Evolutionary conservation across 2,797 vertebrate species (phyloP), one percentile per base, ranked within the genome.

Genomic region (Muraenolepis orangiensis): DNA sequence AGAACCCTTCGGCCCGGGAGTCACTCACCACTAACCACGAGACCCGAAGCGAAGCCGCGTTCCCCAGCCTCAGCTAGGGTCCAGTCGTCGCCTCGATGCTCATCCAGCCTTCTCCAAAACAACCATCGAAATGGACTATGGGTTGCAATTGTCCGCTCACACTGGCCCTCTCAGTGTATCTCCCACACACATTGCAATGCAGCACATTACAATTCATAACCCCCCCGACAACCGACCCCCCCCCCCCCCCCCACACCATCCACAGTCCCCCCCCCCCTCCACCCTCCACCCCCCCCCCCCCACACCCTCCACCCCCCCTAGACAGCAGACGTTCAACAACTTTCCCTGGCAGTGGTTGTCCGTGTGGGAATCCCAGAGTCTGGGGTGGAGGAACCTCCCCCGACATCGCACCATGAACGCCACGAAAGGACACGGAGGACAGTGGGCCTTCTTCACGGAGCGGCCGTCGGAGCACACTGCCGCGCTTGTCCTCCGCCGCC

Each of bases 191-290:
- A 81, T 71, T 88, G 92, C 82, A 87, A 90, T 89, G 84, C 71
- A 74, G 76, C 88, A 93, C 88, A 93, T 94, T 89, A 90, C 90
- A 92, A 93, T 93, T 91, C 88, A 93, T 26, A 26, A 8, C 91
- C 75, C 51, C 85, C 76, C 85, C 86, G n/a, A n/a, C n/a, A n/a
- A n/a, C n/a, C n/a, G n/a, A n/a, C 86, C 84, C 83, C 87, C 84
- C 84, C 87, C 91, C 74, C 46, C 85, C 76, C 85, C 86, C 86
- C 84, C 82, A 88, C 85, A n/a, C 84, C 87, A 84, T 82, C 87
- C 57, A 84, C 90, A 74, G 42, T 84, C 76, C 85, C 86, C 91
- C 74, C 40, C 84, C 76, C n/a, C n/a, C n/a, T n/a, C n/a, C n/a
- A n/a, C 84, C 87, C 84, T 82, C 87, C 57, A 84, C 90, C 74